A percentile compares a stretch with the other conserved stretches of the same genome.
Conservation (phyloP, 2,888 invertebrate genomes). For the Diarsia mendica region DNA sequence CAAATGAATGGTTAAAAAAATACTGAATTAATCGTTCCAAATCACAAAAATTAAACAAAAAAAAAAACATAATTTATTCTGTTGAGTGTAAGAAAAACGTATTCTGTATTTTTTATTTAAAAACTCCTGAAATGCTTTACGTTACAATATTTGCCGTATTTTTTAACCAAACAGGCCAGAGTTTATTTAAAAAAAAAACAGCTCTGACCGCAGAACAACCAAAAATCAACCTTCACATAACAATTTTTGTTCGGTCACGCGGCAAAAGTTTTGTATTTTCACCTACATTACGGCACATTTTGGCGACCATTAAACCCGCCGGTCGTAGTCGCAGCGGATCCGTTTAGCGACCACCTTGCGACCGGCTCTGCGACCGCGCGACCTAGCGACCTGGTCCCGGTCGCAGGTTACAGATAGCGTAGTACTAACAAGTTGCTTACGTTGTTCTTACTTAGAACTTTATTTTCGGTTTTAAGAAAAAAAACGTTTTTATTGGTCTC, state of each 20-base stretch:
- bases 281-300: slow-evolving; percentile 32
- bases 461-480: not conserved
- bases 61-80: too few relatives aligned
- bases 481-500: too few relatives aligned
- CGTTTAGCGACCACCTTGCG: slow-evolving; percentile 22
- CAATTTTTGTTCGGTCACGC: slow-evolving; percentile 35
- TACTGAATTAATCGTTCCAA: too few relatives aligned
- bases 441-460: slow-evolving; percentile 12
- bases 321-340: slow-evolving; percentile 18
- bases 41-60: too few relatives aligned
- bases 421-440: slow-evolving; percentile 20
- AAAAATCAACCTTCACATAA: slow-evolving; percentile 35
- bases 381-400: slow-evolving; percentile 2
- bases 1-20: too few relatives aligned
- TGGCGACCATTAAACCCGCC: slow-evolving; percentile 32
- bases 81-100: too few relatives aligned
- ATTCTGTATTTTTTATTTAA: not conserved
- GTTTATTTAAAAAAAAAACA: slow-evolving; percentile 5
- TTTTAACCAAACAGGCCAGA: not conserved
- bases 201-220: slow-evolving; percentile 9
- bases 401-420: not conserved
- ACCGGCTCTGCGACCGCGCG: not conserved
- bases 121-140: not conserved
- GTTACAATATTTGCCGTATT: not conserved
- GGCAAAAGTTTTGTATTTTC: slow-evolving; percentile 40